Evolutionary conservation across 2,888 invertebrate species (phyloP).

Genomic region (Incurvaria masculella): DNA sequence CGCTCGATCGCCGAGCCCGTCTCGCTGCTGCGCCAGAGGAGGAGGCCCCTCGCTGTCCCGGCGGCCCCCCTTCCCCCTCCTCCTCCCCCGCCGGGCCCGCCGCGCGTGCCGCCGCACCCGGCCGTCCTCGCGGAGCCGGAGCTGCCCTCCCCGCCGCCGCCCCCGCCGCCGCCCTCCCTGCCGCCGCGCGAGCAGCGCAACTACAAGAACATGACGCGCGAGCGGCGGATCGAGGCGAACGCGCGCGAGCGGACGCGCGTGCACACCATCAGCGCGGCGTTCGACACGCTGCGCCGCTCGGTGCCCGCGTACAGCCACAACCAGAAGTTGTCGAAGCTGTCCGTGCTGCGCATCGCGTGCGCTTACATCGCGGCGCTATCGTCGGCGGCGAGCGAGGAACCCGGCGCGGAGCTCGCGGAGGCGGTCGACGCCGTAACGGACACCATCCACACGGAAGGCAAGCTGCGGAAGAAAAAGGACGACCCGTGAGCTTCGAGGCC

Average conservation of each 20-base stretch:
- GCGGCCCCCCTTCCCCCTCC: slow-evolving; percentile 25
- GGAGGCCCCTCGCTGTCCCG: slow-evolving; percentile 34
- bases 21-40: slow-evolving; percentile 32
- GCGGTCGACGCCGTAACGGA: slow-evolving; percentile 87
- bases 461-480: slow-evolving; percentile 81
- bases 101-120: slow-evolving; percentile 54
- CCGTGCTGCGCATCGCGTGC: slow-evolving; percentile 89
- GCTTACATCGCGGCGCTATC: slow-evolving; percentile 89
- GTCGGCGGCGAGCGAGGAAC: slow-evolving; percentile 61
- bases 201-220: slow-evolving; percentile 94
- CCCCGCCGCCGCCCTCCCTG: not conserved
- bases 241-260: slow-evolving; percentile 90
- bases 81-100: slow-evolving; percentile 33
- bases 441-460: slow-evolving; percentile 90
- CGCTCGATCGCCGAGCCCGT: slow-evolving; percentile 31
- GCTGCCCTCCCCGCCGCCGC: slow-evolving; percentile 7
- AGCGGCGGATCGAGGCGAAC: slow-evolving; percentile 90
- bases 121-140: slow-evolving; percentile 31
- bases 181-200: slow-evolving; percentile 70
- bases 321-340: slow-evolving; percentile 90
- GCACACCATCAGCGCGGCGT: slow-evolving; percentile 94
- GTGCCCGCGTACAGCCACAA: slow-evolving; percentile 91
- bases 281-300: slow-evolving; percentile 79
- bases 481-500: slow-evolving; percentile 43
- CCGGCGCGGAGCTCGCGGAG: slow-evolving; percentile 63